Base-by-base conservation (phyloP, 2,888 invertebrate genomes). In the Craniophora ligustri region DNA sequence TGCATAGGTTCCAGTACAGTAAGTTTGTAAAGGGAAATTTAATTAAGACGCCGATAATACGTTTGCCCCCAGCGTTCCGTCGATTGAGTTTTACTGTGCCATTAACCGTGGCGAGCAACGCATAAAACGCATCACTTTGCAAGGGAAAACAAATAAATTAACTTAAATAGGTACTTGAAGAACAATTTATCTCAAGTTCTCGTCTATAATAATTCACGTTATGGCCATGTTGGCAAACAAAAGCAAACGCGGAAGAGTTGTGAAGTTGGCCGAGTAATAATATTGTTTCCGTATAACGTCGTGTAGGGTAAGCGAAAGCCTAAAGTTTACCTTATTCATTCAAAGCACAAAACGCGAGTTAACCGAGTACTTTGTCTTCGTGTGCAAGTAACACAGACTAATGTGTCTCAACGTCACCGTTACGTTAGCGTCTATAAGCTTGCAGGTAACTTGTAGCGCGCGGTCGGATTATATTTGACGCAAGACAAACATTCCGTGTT, bases 141-240 rank as follows among this genome's bases (percentile, higher is more conserved):
- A 72, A 67, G 75, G 66, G 81, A 82, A 88, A 89, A 88, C 88
- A 88, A 84, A 90, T 89, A 89, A 88, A 88, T 89, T 85, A 77
- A 74, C 60, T 78, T 65, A 76, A 85, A 84, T 76, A 81, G 79
- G 81, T 75, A 80, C 84, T 86, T 82, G 65, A 75, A 81, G 76
- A 67, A 69, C 76, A 78, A 84, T 85, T 82, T 83, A 84, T 83
- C 79, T 80, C 73, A 78, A 79, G 78, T 81, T 79, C 75, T 72
- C 39, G 34, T 42, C 56, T 71, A 66, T 76, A 80, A 85, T 85
- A 82, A 81, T 73, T 88, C 82, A 82, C 84, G 82, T 82, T 80
- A 87, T 78, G 70, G 67, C 51, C 66, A 66, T 73, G 73, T 71
- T 65, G 50, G 70, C 65, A 79, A 81, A 80, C 78, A 80, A 74